A percentile compares a stretch with the other conserved stretches of the same genome.
Evolutionary conservation across 2,888 invertebrate species (phyloP).

Genomic region (Eucera pruinosa): DNA sequence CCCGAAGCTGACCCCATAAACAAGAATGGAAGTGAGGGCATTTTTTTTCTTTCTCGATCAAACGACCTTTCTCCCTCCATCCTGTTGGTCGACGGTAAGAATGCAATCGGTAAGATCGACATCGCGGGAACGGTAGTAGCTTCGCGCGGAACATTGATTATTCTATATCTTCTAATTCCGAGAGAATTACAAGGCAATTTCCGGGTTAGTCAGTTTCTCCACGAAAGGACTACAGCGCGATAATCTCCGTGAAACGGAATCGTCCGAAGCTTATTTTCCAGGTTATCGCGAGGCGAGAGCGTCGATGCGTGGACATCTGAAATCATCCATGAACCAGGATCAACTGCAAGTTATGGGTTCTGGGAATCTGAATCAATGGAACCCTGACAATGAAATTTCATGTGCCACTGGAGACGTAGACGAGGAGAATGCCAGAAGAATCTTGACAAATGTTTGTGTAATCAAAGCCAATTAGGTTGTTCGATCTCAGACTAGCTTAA

Average conservation of each 20-base stretch:
- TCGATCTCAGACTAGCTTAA: no score
- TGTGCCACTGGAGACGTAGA: background rate
- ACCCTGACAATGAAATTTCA: background rate
- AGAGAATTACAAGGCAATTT: constrained; percentile 41
- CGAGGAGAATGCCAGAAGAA: background rate
- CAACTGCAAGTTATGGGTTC: constrained; percentile 51
- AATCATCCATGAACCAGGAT: constrained; percentile 62
- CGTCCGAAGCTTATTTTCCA: background rate
- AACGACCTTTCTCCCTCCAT: background rate
- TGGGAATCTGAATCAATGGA: constrained; percentile 13
- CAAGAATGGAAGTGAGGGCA: constrained; percentile 45
- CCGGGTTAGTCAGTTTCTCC: constrained; percentile 9
- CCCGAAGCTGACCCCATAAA: constrained; percentile 43
- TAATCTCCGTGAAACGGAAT: constrained; percentile 15
- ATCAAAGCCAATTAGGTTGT: background rate
- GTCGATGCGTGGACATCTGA: constrained; percentile 55
- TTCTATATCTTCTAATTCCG: constrained; percentile 25
- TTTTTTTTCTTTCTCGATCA: constrained; percentile 7
- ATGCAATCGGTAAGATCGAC: constrained; percentile 28
- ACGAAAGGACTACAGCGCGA: background rate
- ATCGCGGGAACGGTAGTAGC: background rate
- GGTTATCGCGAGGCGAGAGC: constrained; percentile 38
- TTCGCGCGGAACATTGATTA: constrained; percentile 23
- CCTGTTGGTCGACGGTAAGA: background rate
- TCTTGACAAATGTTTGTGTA: background rate